Evolutionary conservation across 2,888 invertebrate genomes (phyloP).

Genomic region (Rhingia rostrata): DNA sequence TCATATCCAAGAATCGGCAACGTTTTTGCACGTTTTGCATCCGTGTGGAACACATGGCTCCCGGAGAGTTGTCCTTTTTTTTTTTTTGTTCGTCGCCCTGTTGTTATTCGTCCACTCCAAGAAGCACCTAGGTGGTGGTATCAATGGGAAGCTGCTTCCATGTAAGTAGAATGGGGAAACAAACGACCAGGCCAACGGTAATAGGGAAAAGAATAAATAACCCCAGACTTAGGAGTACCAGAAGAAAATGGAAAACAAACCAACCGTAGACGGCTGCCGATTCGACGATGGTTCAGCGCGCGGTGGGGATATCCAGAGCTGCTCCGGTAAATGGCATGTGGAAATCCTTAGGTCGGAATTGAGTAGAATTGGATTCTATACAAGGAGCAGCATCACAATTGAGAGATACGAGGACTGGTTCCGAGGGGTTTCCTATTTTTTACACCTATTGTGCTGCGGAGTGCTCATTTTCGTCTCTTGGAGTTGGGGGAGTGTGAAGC

Average conservation of each 20-base stretch:
- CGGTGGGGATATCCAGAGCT: not conserved
- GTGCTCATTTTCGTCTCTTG: constrained; percentile 59
- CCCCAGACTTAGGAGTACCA: constrained; percentile 44
- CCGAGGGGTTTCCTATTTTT: constrained; percentile 57
- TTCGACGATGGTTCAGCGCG: constrained; percentile 22
- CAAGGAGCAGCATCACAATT: constrained; percentile 52
- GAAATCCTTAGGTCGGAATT: constrained; percentile 51
- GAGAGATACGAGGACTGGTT: constrained; percentile 48
- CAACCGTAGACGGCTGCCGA: constrained; percentile 60
- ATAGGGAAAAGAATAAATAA: constrained; percentile 71
- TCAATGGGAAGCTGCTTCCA: not conserved
- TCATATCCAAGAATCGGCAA: constrained; percentile 70
- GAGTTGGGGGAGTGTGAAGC: constrained; percentile 27
- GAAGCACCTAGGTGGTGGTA: constrained; percentile 38
- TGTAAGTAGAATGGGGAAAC: constrained; percentile 44
- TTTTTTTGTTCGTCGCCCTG: too few species aligned
- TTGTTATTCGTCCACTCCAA: constrained; percentile 34
- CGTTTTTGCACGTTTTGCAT: constrained; percentile 68
- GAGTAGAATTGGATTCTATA: constrained; percentile 57
- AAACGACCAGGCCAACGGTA: constrained; percentile 66
- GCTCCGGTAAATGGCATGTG: constrained; percentile 62
- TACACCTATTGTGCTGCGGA: constrained; percentile 37
- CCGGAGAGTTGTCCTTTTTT: constrained; percentile 47
- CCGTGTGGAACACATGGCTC: constrained; percentile 72
- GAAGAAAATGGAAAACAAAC: constrained; percentile 64